A percentile compares a stretch with the other conserved stretches of the same genome.
Evolutionary conservation across 2,113 vertebrate genomes (phyloP).

Genomic region (Scartelaos histophorus): DNA sequence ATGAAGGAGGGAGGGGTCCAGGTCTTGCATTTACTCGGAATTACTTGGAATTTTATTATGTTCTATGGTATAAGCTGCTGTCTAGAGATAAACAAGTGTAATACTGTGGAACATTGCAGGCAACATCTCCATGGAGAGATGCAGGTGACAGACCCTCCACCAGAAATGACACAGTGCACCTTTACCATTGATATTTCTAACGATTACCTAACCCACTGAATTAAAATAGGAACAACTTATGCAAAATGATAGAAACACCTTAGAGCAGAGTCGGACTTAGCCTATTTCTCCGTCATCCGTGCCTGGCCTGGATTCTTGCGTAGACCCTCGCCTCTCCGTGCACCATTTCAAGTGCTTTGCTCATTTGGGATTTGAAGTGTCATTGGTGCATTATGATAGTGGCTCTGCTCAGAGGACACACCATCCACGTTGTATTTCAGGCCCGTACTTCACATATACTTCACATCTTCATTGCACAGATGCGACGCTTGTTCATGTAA

Average conservation of each 20-base stretch:
- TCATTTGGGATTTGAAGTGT: slow-evolving; percentile 53
- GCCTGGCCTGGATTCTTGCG: slow-evolving; percentile 45
- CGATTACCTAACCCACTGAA: background rate
- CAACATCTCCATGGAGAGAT: no score
- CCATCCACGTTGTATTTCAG: slow-evolving; percentile 42
- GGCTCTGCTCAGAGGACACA: slow-evolving; percentile 41
- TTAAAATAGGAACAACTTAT: background rate
- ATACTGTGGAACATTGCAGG: no score
- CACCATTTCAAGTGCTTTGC: slow-evolving; percentile 17
- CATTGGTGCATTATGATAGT: slow-evolving; percentile 37
- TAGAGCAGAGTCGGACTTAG: slow-evolving; percentile 33
- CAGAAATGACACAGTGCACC: no score
- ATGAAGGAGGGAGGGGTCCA: no score
- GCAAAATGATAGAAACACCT: background rate
- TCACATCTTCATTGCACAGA: slow-evolving; percentile 35
- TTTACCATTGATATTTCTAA: no score
- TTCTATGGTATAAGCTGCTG: no score
- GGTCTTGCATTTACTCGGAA: no score
- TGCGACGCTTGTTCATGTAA: slow-evolving; percentile 76
- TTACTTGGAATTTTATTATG: no score
- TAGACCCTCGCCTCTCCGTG: slow-evolving; percentile 16
- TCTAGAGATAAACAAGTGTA: no score
- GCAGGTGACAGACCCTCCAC: no score
- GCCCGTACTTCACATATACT: slow-evolving; percentile 31
- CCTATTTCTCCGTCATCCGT: slow-evolving; percentile 41